These are phyloP conservation scores for Notamacropus eugenii DNA, from an alignment of 2,797 vertebrate species.

Conservation along the genomic window DNA sequence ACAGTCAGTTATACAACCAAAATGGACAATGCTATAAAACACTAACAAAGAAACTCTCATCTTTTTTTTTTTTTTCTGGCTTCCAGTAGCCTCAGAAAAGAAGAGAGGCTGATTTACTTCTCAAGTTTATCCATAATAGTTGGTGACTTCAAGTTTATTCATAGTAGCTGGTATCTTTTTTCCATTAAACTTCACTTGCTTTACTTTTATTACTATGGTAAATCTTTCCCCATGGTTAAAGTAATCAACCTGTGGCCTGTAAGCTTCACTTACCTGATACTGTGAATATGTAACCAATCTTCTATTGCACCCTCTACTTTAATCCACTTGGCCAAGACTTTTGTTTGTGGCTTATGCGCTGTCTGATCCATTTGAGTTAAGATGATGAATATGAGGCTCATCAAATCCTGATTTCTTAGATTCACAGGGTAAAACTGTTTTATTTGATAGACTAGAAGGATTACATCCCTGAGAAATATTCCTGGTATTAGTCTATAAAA, in stretches of 20 bases:
- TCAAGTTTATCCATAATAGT: background rate
- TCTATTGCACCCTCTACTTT: background rate
- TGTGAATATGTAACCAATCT: background rate
- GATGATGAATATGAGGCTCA: background rate
- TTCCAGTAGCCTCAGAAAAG: background rate
- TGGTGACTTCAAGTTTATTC: background rate
- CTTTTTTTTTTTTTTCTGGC: background rate
- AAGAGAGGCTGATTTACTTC: background rate
- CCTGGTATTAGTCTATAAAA: background rate
- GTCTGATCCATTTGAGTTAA: background rate
- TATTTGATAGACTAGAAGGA: background rate
- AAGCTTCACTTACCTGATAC: background rate
- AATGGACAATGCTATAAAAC: background rate
- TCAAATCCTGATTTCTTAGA: background rate
- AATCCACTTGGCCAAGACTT: background rate
- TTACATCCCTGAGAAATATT: background rate
- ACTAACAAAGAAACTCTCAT: background rate
- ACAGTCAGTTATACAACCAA: background rate
- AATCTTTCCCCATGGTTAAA: too few relatives aligned
- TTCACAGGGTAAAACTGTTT: background rate
- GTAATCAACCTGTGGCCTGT: too few relatives aligned
- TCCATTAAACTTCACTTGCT: background rate
- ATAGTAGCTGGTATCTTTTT: background rate
- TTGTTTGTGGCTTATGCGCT: background rate
- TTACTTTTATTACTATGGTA: too few relatives aligned